Evolutionary conservation across 2,888 invertebrate species (phyloP).

Genomic region (Neoascia interrupta): DNA sequence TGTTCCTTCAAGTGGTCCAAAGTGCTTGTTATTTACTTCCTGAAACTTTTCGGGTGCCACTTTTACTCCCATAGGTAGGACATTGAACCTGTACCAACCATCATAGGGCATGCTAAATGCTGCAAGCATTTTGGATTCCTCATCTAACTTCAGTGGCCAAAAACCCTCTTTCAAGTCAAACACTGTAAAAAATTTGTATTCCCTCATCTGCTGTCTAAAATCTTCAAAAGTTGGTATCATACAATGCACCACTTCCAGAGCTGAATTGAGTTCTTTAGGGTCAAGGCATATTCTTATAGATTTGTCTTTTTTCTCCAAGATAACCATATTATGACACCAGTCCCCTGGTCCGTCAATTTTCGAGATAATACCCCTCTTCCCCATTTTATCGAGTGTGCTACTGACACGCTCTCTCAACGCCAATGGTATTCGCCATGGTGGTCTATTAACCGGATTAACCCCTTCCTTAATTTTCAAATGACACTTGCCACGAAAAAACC

Average conservation of each 20-base stretch:
- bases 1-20: conserved; percentile 6
- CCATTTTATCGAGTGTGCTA: conserved; percentile 47
- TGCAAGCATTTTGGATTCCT: not conserved
- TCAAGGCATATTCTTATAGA: not conserved
- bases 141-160: not conserved
- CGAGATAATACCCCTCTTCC: conserved; percentile 49
- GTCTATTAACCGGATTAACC: not conserved
- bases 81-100: conserved; percentile 26
- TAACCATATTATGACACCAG: not conserved
- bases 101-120: not conserved
- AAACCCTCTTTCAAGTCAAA: not conserved
- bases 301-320: not conserved
- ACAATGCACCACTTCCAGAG: not conserved
- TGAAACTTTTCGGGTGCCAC: conserved; percentile 23
- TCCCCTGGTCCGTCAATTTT: too few species aligned
- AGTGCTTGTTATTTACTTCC: conserved; percentile 15
- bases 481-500: not conserved
- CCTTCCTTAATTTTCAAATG: not conserved
- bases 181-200: not conserved
- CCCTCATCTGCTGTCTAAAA: not conserved
- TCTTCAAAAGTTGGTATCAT: not conserved
- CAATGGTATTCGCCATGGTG: not conserved
- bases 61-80: not conserved
- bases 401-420: conserved; percentile 47
- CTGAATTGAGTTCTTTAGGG: not conserved